Percentiles rank a stretch among this genome's conserved stretches.
phyloP scores from a whole-genome alignment of 2,888 invertebrate genomes.

The Penaeus monodon region DNA sequence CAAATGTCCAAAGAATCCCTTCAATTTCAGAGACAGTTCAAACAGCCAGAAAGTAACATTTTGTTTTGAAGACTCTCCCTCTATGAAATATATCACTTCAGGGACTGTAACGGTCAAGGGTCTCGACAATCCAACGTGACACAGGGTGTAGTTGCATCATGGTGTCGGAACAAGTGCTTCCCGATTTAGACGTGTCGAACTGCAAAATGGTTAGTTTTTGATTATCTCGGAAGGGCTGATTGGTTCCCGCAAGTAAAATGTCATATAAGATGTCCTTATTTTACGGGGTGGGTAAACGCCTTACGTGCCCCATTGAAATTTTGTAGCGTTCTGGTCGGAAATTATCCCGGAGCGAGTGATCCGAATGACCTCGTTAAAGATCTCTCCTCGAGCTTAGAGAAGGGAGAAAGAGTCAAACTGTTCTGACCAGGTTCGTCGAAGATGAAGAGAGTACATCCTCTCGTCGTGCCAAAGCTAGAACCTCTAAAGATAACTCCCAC shows the following conservation, averaged over 20 bases:
- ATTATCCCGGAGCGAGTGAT: not conserved
- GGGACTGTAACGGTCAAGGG: slow-evolving; percentile 14
- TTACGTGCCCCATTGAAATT: slow-evolving; percentile 28
- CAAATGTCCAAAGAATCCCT: no score
- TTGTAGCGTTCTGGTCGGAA: slow-evolving; percentile 12
- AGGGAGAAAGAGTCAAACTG: not conserved
- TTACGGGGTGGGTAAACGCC: slow-evolving; percentile 7
- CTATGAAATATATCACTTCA: not conserved
- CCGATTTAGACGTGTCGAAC: no score
- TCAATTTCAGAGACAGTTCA: no score
- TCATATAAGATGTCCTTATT: slow-evolving; percentile 12
- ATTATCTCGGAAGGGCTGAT: slow-evolving; percentile 7
- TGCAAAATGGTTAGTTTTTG: slow-evolving; percentile 8
- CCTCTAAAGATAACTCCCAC: slow-evolving; percentile 4
- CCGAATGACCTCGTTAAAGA: not conserved
- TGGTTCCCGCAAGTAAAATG: slow-evolving; percentile 8
- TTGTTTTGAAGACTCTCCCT: no score
- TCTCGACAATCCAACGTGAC: slow-evolving; percentile 5
- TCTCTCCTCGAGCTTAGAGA: not conserved
- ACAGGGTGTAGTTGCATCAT: slow-evolving; percentile 20
- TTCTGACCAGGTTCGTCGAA: not conserved
- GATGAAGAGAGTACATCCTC: slow-evolving; percentile 11
- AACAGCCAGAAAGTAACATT: no score
- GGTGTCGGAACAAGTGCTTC: no score
- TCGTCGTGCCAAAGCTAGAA: slow-evolving; percentile 1